phyloP scores from a whole-genome alignment of 2,888 invertebrate genomes.

The Agrotis puta region DNA sequence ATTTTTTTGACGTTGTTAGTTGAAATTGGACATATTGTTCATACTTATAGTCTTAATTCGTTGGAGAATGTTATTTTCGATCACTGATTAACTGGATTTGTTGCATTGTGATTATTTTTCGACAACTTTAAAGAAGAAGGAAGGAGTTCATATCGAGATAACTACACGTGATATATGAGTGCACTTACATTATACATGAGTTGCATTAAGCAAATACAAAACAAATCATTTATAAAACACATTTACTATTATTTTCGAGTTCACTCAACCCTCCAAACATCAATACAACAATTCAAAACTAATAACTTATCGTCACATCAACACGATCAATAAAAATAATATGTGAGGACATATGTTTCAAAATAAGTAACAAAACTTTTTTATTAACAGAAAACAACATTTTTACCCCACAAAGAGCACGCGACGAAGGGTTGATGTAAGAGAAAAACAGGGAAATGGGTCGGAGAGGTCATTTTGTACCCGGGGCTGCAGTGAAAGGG shows the following conservation, averaged over 20 bases:
- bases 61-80: too few species aligned
- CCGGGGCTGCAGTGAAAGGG: conserved; percentile 78
- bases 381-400: conserved; percentile 82
- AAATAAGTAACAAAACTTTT: conserved; percentile 81
- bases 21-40: too few species aligned
- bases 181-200: too few species aligned
- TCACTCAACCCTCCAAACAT: conserved; percentile 47
- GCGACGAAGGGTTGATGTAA: conserved; percentile 80
- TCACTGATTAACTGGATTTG: too few species aligned
- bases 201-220: background rate
- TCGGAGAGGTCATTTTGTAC: conserved; percentile 82
- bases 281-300: conserved; percentile 70
- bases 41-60: too few species aligned
- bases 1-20: too few species aligned
- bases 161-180: too few species aligned
- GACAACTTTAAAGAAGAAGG: too few species aligned
- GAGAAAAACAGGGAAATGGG: conserved; percentile 83
- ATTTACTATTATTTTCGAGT: background rate
- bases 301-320: conserved; percentile 79
- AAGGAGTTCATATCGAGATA: too few species aligned
- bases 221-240: background rate
- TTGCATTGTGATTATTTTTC: too few species aligned
- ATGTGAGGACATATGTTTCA: conserved; percentile 78
- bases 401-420: conserved; percentile 82
- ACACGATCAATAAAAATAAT: conserved; percentile 76